Evolutionary conservation across 1,140 invertebrate species (phyloP).

Genomic region (Rhizoglyphus robini): DNA sequence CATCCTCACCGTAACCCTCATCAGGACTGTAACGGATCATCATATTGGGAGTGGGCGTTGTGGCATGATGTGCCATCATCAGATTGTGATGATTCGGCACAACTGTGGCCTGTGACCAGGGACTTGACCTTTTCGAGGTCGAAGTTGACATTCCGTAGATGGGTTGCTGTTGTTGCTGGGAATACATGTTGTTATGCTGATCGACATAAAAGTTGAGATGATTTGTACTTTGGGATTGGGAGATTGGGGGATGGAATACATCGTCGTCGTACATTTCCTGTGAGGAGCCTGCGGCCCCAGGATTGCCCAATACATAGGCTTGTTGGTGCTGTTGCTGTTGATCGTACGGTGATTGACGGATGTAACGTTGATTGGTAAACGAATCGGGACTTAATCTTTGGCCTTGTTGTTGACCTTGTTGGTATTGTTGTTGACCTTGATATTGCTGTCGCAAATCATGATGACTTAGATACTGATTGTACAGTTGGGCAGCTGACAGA

Average conservation of each 20-base stretch:
- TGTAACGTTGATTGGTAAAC: not conserved
- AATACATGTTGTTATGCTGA: not conserved
- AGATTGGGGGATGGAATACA: not conserved
- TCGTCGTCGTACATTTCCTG: not conserved
- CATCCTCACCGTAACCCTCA: constrained; percentile 71
- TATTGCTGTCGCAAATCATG: not conserved
- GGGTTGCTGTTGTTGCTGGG: not conserved
- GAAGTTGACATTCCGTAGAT: not conserved
- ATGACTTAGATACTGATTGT: constrained; percentile 18
- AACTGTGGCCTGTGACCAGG: not conserved
- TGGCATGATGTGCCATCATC: not conserved
- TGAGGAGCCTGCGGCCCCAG: not conserved
- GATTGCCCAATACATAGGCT: not conserved
- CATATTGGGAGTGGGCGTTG: not conserved
- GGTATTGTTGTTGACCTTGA: constrained; percentile 3
- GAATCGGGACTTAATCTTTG: not conserved
- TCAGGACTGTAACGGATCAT: constrained; percentile 59
- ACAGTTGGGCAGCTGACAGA: not conserved
- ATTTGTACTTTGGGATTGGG: not conserved
- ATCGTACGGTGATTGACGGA: not conserved
- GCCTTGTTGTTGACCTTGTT: not conserved
- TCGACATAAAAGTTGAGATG: not conserved
- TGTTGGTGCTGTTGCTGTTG: not conserved
- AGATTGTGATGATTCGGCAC: not conserved
- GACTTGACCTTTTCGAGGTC: not conserved